Base-by-base conservation (phyloP, 2,797 vertebrate genomes). In the Pampus argenteus region DNA sequence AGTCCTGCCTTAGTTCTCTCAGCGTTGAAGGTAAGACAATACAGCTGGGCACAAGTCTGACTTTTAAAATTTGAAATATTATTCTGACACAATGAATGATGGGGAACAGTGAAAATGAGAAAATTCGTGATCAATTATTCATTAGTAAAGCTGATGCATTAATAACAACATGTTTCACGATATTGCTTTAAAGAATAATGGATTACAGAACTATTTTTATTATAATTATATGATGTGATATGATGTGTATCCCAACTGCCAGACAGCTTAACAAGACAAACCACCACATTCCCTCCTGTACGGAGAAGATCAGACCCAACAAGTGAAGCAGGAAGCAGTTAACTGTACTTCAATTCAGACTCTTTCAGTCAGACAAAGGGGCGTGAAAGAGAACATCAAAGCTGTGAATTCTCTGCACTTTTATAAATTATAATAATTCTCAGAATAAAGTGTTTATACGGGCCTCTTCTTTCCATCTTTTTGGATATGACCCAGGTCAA, bases 61-160 rank as follows among this genome's bases (percentile, higher is more conserved):
- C n/a, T n/a, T 70, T 74, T 60, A 34, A 47, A 25, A 66, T 75
- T 20, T 82, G 11, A 81, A 81, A 67, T 58, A 71, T 59, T 61
- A 34, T 28, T 42, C 44, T 38, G 47, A 76, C 48, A 58, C 65
- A 49, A 50, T 50, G 55, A 71, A 70, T 52, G 18, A 3, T 42
- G 6, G 13, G 42, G 31, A 52, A 55, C 40, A 59, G n/a, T 26
- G 52, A 13, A 72, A 77, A 82, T 58, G 42, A 70, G 31, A 76
- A 72, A 45, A 60, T 66, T 67, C 38, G 44, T 50, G 73, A 74
- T 83, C 63, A 67, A 56, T 51, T 36, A 74, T 62, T 63, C 31
- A 66, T 69, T n/a, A 51, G 26, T 9, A 50, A 52, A 67, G 50
- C 20, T 15, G 67, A 49, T 13, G 1, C 59, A 65, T 69, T 58